These are phyloP conservation scores for Mellivora capensis DNA, from an alignment of 2,113 vertebrate species.

Conservation along the genomic window DNA sequence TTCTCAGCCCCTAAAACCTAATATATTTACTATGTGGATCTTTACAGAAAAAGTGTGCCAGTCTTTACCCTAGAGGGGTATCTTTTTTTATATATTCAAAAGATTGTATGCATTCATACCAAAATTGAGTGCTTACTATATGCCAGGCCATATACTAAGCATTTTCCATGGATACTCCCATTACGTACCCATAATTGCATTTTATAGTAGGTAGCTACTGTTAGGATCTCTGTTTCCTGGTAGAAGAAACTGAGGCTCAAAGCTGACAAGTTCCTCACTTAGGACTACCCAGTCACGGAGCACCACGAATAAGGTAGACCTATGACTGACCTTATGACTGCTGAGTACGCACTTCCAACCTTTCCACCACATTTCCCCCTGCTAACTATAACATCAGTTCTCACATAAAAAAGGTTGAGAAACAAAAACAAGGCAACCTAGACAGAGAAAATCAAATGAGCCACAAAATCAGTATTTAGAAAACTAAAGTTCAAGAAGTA, in stretches of 20 bases:
- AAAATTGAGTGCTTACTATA: background rate
- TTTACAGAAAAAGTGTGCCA: background rate
- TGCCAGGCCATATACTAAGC: background rate
- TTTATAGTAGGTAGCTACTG: background rate
- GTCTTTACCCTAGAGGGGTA: background rate
- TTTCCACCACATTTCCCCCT: background rate
- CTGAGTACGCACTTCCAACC: background rate
- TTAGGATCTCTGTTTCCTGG: background rate
- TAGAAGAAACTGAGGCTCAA: background rate
- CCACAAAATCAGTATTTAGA: background rate
- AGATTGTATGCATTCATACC: background rate
- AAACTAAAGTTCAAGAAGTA: background rate
- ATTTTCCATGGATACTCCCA: background rate
- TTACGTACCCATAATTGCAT: background rate
- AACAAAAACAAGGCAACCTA: background rate
- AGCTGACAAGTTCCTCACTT: background rate
- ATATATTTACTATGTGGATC: background rate
- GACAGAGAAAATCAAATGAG: background rate
- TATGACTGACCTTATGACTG: background rate
- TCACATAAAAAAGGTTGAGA: background rate
- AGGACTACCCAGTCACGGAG: rapidly evolving
- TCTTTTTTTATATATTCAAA: background rate
- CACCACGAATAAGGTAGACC: background rate
- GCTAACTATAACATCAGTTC: background rate
- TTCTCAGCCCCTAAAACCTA: background rate